Conservation (phyloP, 2,113 vertebrate genomes). For the Perca fluviatilis region DNA sequence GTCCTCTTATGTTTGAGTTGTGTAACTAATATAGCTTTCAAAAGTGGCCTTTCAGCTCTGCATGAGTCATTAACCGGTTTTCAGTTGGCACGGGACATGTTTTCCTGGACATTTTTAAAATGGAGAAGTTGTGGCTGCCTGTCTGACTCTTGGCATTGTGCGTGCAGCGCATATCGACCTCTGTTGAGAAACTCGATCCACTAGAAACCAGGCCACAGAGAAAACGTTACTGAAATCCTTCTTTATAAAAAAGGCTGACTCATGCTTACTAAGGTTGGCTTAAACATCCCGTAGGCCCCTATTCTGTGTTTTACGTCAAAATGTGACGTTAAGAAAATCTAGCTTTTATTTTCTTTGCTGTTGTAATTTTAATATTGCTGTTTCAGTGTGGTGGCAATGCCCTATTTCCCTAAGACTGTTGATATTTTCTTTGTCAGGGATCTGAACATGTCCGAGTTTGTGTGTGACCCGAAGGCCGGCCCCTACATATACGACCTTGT, state of each 20-base stretch:
- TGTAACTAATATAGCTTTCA: not conserved
- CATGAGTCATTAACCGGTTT: not conserved
- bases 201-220: slow-evolving; percentile 25
- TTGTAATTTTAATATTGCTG: not conserved
- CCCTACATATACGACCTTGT: slow-evolving; percentile 94
- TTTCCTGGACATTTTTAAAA: slow-evolving; percentile 9
- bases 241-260: slow-evolving; percentile 12
- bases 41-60: not conserved
- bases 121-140: slow-evolving; percentile 22
- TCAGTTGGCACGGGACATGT: not conserved
- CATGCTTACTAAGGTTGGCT: slow-evolving; percentile 18
- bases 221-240: not conserved
- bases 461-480: slow-evolving; percentile 90
- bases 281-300: not conserved
- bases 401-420: not conserved
- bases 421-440: slow-evolving; percentile 82
- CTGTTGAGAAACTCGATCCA: slow-evolving; percentile 48
- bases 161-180: not conserved
- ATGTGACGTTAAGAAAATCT: not conserved
- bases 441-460: slow-evolving; percentile 96
- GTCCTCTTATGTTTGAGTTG: not conserved
- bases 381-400: not conserved
- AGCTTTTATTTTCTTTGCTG: not conserved
- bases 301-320: not conserved
- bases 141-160: not conserved